Base-by-base conservation (phyloP, 1,140 invertebrate genomes). In the Gryon sp. region DNA sequence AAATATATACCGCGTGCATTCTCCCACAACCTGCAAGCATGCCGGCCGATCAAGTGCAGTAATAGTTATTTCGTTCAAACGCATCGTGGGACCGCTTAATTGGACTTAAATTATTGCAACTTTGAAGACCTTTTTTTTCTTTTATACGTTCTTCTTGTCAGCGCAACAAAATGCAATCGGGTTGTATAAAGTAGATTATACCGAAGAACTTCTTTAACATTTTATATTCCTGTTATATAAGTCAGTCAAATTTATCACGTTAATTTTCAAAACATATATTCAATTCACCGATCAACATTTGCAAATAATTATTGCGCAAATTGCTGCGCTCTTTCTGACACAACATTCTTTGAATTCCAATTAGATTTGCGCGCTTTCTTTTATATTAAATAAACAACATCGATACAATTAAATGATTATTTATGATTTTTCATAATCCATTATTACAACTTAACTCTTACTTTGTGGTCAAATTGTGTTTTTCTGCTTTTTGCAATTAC, bases 171-270 rank as follows among this genome's bases (percentile, higher is more conserved):
- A 46, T 50, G 45, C 43, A 63, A 60, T 75, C 62, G 46, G 48
- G 72, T 75, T 66, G 66, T 75, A 55, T 66, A 66, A 75, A 66
- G 34, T 53, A 66, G 72, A 66, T 75, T 75, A 75, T n/a, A 66
- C 62, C 53, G 18, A 75, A 66, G 66, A 75, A 66, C 52, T 66
- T 66, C 53, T 66, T 74, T 48, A 38, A 22, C 26, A 50, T 74
- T 66, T 60, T 65, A 66, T 53, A 60, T 66, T 60, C 60, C 66
- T 59, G 36, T 65, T 57, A 48, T 52, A 52, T 43, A 7, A 14
- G 43, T n/a, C 5, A 28, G n/a, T 28, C 43, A n/a, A 48, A 57
- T 50, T 68, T 68, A 69, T 55, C 53, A 59, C 50, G 12, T 34
- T 16, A 11, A 28, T n/a, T 59, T 52, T 69, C 40, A 69, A n/a